Evolutionary conservation across 1,140 invertebrate genomes (phyloP).

Genomic region (Uloborus diversus): DNA sequence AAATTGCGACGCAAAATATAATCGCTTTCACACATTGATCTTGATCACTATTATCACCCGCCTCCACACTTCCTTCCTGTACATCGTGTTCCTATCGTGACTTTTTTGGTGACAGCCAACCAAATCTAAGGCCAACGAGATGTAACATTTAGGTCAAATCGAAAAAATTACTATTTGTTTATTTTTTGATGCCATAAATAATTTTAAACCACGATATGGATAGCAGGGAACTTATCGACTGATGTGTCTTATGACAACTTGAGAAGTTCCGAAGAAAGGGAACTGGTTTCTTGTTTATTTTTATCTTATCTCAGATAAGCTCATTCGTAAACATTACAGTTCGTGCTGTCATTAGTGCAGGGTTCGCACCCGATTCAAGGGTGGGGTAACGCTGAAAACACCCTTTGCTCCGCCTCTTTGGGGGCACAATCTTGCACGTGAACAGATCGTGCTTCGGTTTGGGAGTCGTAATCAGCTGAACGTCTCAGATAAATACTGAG

Average conservation of each 20-base stretch:
- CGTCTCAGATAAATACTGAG: conserved; percentile 13
- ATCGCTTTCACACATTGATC: too few relatives aligned
- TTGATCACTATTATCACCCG: too few relatives aligned
- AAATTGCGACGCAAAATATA: too few relatives aligned
- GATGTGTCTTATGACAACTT: conserved; percentile 16
- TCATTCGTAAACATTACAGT: not conserved
- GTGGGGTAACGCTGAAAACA: not conserved
- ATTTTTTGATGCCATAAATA: not conserved
- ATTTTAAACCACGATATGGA: too few relatives aligned
- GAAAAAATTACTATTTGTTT: conserved; percentile 11
- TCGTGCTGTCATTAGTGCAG: not conserved
- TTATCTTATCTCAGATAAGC: conserved; percentile 26
- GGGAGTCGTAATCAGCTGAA: not conserved
- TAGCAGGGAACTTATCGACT: conserved; percentile 18
- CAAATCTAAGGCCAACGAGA: not conserved
- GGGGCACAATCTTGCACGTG: conserved; percentile 10
- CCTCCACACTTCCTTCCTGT: too few relatives aligned
- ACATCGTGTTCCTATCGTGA: not conserved
- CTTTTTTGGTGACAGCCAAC: conserved; percentile 1
- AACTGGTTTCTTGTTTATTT: conserved; percentile 9
- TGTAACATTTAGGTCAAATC: conserved; percentile 31
- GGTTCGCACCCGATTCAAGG: not conserved
- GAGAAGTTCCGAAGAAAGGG: conserved; percentile 13
- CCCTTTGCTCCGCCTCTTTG: not conserved
- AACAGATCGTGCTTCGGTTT: conserved; percentile 4